These are phyloP conservation scores for Hylaeus anthracinus DNA, from an alignment of 1,140 invertebrate species.

Conservation along the genomic window DNA sequence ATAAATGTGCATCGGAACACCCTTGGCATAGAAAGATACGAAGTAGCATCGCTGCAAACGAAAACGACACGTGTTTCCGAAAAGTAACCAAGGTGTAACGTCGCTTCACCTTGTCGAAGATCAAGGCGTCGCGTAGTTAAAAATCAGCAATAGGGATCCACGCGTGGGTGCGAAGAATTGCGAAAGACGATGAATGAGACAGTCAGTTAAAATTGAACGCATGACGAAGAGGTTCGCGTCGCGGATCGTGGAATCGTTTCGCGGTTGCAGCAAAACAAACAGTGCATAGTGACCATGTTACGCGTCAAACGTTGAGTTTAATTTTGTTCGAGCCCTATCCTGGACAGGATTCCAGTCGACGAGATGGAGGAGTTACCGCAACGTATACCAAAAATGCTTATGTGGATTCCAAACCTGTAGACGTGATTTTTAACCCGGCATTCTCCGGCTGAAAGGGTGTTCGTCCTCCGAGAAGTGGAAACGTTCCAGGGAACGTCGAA, in stretches of 20 bases:
- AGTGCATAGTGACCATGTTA: slow-evolving; percentile 14
- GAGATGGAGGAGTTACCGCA: too few species aligned
- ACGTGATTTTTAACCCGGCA: background rate
- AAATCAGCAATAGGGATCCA: background rate
- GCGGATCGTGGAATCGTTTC: slow-evolving; percentile 16
- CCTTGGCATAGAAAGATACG: too few species aligned
- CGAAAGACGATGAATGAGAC: slow-evolving; percentile 55
- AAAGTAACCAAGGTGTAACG: background rate
- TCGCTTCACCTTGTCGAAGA: slow-evolving; percentile 28
- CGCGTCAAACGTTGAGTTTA: slow-evolving; percentile 32
- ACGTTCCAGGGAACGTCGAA: slow-evolving; percentile 20
- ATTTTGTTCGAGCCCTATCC: background rate
- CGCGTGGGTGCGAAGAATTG: slow-evolving; percentile 12
- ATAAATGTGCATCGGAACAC: too few species aligned
- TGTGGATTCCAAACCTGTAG: too few species aligned
- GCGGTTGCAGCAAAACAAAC: slow-evolving; percentile 49
- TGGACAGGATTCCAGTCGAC: background rate
- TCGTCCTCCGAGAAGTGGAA: background rate
- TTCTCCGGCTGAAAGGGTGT: background rate
- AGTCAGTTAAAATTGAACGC: slow-evolving; percentile 53
- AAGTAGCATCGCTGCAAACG: background rate
- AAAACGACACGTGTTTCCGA: background rate
- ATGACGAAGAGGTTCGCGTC: slow-evolving; percentile 43
- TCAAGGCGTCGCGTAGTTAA: slow-evolving; percentile 32
- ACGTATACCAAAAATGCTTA: too few species aligned